A percentile compares a stretch with the other conserved stretches of the same genome.
Conservation (phyloP, 2,888 invertebrate genomes). For the Mallateleia sp. region DNA sequence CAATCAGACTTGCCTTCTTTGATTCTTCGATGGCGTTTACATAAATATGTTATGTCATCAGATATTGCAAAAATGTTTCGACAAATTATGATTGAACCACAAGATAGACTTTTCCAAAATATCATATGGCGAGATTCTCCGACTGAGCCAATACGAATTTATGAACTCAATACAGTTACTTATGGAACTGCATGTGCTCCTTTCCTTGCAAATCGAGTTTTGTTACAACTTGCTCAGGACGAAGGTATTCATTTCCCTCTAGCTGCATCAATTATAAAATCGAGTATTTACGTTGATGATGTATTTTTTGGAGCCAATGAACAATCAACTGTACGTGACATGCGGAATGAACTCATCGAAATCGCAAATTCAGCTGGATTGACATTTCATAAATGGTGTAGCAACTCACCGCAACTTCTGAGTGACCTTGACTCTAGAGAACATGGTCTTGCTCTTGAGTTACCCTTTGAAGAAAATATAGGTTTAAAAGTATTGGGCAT, state of each 20-base stretch:
- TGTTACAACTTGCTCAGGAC: constrained; percentile 28
- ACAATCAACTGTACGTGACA: neutral
- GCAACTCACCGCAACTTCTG: no score
- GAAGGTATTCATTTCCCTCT: neutral
- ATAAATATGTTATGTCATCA: constrained; percentile 18
- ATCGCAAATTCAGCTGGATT: neutral
- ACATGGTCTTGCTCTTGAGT: no score
- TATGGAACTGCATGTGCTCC: constrained; percentile 30
- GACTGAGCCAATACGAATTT: neutral
- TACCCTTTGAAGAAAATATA: constrained; percentile 13
- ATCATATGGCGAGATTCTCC: constrained; percentile 37
- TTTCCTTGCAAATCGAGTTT: constrained; percentile 25
- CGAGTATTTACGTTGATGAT: constrained; percentile 33
- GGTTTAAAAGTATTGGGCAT: constrained; percentile 25
- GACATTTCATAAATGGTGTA: constrained; percentile 20
- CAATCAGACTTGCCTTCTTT: constrained; percentile 24
- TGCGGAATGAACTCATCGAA: constrained; percentile 7
- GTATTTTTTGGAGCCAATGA: constrained; percentile 18
- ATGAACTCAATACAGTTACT: neutral
- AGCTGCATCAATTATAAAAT: neutral
- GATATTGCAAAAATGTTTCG: constrained; percentile 54
- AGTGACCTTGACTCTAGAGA: no score
- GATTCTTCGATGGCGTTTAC: constrained; percentile 18
- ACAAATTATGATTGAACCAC: constrained; percentile 12
- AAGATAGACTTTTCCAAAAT: constrained; percentile 1